Conservation (phyloP, 2,888 invertebrate species). For the Amiota mariae region DNA sequence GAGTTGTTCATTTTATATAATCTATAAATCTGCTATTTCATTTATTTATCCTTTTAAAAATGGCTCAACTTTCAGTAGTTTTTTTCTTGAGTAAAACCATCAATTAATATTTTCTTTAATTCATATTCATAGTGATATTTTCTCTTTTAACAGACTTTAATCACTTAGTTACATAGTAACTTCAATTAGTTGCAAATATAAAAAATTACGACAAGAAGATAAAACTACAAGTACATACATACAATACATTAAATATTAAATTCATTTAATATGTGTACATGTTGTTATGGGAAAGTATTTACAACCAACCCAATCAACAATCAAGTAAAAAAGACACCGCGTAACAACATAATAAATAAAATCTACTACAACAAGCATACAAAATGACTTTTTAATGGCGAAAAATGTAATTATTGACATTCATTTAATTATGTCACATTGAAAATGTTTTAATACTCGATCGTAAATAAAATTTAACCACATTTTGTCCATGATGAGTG, state of each 20-base stretch:
- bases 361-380: conserved; percentile 42
- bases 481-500: background rate
- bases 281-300: too few species aligned
- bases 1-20: too few species aligned
- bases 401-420: conserved; percentile 53
- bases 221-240: background rate
- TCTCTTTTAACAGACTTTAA: too few species aligned
- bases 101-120: too few species aligned
- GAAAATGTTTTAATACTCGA: conserved; percentile 23
- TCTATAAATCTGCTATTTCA: too few species aligned
- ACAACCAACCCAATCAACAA: background rate
- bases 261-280: conserved; percentile 7
- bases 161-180: too few species aligned
- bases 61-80: too few species aligned
- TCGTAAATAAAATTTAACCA: conserved; percentile 21
- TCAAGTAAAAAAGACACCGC: background rate
- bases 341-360: conserved; percentile 35
- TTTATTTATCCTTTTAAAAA: too few species aligned
- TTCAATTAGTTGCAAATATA: too few species aligned
- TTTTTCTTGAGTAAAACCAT: too few species aligned
- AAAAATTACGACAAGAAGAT: too few species aligned
- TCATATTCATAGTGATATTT: too few species aligned
- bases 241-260: conserved; percentile 1
- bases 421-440: conserved; percentile 49
- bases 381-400: conserved; percentile 52